These are phyloP conservation scores for Malaclemys terrapin DNA, from an alignment of 2,113 vertebrate species.

Conservation along the genomic window DNA sequence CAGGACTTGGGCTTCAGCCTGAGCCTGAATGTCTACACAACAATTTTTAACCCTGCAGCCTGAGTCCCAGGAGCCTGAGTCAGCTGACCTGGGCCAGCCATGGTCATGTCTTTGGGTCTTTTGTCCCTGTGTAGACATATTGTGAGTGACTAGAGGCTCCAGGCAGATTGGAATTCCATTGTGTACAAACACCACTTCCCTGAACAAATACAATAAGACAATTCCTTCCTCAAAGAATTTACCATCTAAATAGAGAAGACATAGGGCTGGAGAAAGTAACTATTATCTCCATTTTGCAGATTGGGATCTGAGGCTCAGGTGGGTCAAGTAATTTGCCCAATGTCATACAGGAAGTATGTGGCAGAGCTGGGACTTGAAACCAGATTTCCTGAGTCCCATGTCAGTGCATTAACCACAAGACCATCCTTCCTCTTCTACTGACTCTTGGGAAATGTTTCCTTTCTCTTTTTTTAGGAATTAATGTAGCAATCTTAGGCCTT, in stretches of 20 bases:
- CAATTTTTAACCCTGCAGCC: no score
- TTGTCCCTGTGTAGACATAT: accelerated
- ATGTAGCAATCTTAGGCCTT: not conserved
- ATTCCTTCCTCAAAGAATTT: not conserved
- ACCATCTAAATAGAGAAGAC: not conserved
- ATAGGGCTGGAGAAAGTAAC: not conserved
- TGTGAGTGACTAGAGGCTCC: not conserved
- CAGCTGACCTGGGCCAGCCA: no score
- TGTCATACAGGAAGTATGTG: not conserved
- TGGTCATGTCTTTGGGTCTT: not conserved
- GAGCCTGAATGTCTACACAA: no score
- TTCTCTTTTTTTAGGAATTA: not conserved
- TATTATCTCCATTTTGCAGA: not conserved
- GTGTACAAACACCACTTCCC: not conserved
- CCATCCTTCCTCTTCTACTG: not conserved
- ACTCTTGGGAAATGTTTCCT: not conserved
- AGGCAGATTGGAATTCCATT: no score
- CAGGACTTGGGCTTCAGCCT: not conserved
- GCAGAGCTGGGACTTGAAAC: not conserved
- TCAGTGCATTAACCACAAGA: not conserved
- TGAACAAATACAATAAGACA: not conserved
- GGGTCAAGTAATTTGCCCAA: not conserved
- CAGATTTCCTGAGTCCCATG: not conserved
- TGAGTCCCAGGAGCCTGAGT: no score
- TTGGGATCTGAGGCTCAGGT: not conserved